Evolutionary conservation across 2,888 invertebrate species (phyloP).

Genomic region (Oxystoma pomonae): DNA sequence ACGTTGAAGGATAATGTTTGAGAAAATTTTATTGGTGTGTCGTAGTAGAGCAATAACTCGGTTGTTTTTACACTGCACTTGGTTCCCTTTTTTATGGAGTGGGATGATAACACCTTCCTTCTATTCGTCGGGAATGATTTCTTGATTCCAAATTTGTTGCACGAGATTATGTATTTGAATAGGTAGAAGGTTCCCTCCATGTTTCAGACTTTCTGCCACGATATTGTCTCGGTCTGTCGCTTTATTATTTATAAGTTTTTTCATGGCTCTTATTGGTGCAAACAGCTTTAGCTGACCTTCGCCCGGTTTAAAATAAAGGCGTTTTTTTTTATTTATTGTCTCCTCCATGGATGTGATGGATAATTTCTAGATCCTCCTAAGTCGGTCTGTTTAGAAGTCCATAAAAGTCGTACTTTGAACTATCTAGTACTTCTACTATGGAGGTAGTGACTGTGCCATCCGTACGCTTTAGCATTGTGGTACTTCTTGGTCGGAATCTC

Average conservation of each 20-base stretch:
- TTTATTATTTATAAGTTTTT: background rate
- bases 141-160: background rate
- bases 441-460: background rate
- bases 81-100: conserved; percentile 8
- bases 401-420: background rate
- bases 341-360: background rate
- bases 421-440: background rate
- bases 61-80: conserved; percentile 1
- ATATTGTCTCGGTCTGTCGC: background rate
- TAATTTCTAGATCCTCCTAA: conserved; percentile 1
- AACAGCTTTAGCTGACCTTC: too few relatives aligned
- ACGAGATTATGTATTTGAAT: background rate
- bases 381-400: background rate
- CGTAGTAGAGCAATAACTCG: background rate
- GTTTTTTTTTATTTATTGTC: too few relatives aligned
- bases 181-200: background rate
- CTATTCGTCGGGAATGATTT: background rate
- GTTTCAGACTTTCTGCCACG: background rate
- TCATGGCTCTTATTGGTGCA: conserved; percentile 1
- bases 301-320: too few relatives aligned
- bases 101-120: conserved; percentile 6
- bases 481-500: background rate
- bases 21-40: conserved; percentile 6
- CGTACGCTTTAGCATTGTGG: background rate
- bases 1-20: background rate